phyloP scores from a whole-genome alignment of 2,888 invertebrate genomes.

The Noctua janthina region DNA sequence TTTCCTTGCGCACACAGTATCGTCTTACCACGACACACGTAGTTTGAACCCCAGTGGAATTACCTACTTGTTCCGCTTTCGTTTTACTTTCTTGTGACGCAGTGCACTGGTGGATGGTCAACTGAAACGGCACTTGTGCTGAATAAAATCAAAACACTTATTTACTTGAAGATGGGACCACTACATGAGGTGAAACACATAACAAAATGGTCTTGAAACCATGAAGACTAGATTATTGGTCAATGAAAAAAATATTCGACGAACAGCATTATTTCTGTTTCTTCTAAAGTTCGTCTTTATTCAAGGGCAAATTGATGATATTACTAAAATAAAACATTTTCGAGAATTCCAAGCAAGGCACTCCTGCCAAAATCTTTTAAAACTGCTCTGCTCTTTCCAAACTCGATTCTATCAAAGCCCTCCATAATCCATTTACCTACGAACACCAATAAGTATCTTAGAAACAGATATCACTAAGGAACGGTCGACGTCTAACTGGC shows the following conservation, averaged over 20 bases:
- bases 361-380: slow-evolving; percentile 19
- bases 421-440: slow-evolving; percentile 61
- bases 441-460: slow-evolving; percentile 62
- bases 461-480: slow-evolving; percentile 60
- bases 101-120: slow-evolving; percentile 59
- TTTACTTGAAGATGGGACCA: background rate
- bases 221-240: background rate
- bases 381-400: background rate
- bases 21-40: slow-evolving; percentile 77
- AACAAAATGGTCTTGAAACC: background rate
- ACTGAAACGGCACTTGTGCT: slow-evolving; percentile 11
- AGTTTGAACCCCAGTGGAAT: slow-evolving; percentile 80
- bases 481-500: slow-evolving; percentile 58
- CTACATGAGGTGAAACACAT: background rate
- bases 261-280: background rate
- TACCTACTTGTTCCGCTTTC: slow-evolving; percentile 78
- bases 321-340: background rate
- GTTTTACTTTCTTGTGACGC: slow-evolving; percentile 77
- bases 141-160: background rate
- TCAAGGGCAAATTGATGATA: background rate
- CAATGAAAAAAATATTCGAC: background rate
- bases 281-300: background rate
- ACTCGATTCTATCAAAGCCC: slow-evolving; percentile 38
- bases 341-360: background rate
- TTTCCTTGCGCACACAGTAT: slow-evolving; percentile 84